phyloP scores from a whole-genome alignment of 2,113 vertebrate species.

The Callaeas wilsoni region DNA sequence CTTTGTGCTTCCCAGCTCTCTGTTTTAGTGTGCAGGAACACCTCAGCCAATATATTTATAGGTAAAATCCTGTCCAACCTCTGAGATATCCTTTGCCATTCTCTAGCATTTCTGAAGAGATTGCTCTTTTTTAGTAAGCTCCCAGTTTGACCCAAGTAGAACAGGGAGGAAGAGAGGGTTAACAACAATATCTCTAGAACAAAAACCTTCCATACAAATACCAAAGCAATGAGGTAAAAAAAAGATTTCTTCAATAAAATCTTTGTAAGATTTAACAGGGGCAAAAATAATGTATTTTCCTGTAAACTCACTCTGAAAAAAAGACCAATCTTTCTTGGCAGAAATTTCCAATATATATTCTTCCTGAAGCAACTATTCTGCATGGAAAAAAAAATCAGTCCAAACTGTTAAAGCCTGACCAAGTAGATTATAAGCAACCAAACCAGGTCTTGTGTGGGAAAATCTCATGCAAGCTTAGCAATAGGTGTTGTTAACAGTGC shows the following conservation, averaged over 20 bases:
- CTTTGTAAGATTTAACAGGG: constrained; percentile 22
- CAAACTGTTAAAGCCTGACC: background rate
- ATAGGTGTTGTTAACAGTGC: constrained; percentile 16
- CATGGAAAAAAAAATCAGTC: background rate
- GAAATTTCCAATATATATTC: constrained; percentile 27
- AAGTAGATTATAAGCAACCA: background rate
- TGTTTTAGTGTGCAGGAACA: background rate
- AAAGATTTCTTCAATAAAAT: constrained; percentile 28
- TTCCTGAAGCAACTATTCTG: constrained; percentile 23
- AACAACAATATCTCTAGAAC: background rate
- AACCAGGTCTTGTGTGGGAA: background rate
- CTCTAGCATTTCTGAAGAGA: background rate
- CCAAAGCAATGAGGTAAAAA: constrained; percentile 38
- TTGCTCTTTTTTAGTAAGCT: background rate
- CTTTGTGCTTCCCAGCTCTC: background rate
- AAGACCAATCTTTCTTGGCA: background rate
- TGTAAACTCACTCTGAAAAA: constrained; percentile 13
- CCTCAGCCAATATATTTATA: background rate
- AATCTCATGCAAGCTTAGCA: background rate
- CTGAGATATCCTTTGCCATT: background rate
- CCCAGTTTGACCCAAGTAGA: background rate
- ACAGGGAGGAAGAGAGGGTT: background rate
- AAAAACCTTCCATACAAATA: constrained; percentile 22
- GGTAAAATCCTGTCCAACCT: background rate
- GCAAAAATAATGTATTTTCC: constrained; percentile 37